phyloP scores from a whole-genome alignment of 2,888 invertebrate species.

The Papilio protenor region DNA sequence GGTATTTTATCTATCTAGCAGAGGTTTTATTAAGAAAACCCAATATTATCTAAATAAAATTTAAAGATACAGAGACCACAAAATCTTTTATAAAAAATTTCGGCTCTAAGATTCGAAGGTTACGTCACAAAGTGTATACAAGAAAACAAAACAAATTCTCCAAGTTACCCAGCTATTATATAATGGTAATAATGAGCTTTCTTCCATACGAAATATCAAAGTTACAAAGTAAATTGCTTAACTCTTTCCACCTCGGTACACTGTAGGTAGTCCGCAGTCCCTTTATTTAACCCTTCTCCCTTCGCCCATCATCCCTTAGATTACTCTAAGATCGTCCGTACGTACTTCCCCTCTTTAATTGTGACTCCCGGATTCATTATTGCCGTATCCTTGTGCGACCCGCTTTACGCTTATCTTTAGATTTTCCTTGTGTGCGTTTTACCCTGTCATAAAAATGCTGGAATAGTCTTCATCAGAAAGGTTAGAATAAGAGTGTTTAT shows the following conservation, averaged over 20 bases:
- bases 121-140: too few species aligned
- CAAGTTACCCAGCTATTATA: neutral
- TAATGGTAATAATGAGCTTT: neutral
- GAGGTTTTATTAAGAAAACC: neutral
- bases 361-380: constrained; percentile 81
- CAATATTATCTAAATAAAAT: too few species aligned
- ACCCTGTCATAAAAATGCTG: constrained; percentile 35
- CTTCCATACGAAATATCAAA: constrained; percentile 16
- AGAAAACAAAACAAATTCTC: neutral
- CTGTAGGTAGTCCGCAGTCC: constrained; percentile 50
- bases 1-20: neutral
- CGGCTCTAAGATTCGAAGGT: too few species aligned
- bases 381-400: constrained; percentile 76
- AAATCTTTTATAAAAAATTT: too few species aligned
- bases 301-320: constrained; percentile 60
- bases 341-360: constrained; percentile 82
- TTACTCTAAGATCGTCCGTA: constrained; percentile 78
- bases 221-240: constrained; percentile 20
- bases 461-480: constrained; percentile 42
- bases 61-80: too few species aligned
- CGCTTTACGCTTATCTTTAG: constrained; percentile 77
- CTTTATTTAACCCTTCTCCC: constrained; percentile 52
- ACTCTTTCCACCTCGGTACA: constrained; percentile 9
- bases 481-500: neutral
- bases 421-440: constrained; percentile 54